These are phyloP conservation scores for Microtus oregoni DNA, from an alignment of 2,113 vertebrate genomes.

Conservation along the genomic window DNA sequence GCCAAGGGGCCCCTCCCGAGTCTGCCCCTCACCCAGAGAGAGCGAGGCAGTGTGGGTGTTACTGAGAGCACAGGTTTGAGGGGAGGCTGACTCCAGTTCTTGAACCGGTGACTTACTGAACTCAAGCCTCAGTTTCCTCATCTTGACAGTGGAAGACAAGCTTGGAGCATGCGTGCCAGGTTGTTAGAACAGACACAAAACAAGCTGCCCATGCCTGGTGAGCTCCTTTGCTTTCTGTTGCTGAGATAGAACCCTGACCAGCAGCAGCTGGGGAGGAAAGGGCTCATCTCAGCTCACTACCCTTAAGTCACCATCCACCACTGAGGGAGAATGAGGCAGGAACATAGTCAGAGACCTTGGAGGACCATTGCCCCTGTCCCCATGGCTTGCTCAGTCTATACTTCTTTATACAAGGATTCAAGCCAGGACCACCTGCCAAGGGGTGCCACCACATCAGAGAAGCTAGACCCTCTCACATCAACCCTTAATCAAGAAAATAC, in stretches of 20 bases:
- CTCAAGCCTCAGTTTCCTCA: neutral
- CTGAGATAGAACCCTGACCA: neutral
- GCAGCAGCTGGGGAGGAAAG: too few species aligned
- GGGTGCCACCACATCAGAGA: neutral
- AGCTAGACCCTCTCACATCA: neutral
- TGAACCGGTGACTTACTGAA: neutral
- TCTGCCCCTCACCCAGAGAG: fast-evolving
- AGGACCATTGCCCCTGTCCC: neutral
- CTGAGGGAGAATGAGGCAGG: neutral
- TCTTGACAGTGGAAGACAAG: neutral
- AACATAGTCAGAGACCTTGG: neutral
- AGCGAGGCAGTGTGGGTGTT: fast-evolving
- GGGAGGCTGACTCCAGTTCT: neutral
- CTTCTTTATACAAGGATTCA: neutral
- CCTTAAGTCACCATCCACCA: neutral
- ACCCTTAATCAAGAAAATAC: too few species aligned
- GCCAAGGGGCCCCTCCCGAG: neutral
- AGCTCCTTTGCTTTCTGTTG: neutral
- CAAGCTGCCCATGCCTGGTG: too few species aligned
- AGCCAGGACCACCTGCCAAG: neutral
- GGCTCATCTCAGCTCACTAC: neutral
- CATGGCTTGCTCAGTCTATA: neutral
- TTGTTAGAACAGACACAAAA: neutral
- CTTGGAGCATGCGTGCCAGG: neutral
- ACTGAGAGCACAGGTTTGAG: fast-evolving